Conservation (phyloP, 2,888 invertebrate genomes). For the Thera obeliscata region DNA sequence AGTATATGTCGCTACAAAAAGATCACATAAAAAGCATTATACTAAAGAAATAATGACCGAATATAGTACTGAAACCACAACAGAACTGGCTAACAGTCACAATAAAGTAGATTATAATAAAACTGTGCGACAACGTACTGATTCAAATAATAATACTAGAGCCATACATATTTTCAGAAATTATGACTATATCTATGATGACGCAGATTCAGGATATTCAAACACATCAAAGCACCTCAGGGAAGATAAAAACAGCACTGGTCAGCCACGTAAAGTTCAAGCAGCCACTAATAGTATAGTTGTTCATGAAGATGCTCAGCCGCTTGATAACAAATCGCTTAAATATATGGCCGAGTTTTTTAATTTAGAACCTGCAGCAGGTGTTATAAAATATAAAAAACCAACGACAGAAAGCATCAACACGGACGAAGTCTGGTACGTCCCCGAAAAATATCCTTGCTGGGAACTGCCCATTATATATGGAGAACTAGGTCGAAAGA, state of each 20-base stretch:
- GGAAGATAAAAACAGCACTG: constrained; percentile 3
- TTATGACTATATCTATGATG: constrained; percentile 54
- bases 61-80: constrained; percentile 16
- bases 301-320: constrained; percentile 25
- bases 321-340: constrained; percentile 37
- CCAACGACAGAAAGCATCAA: constrained; percentile 6
- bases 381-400: constrained; percentile 35
- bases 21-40: constrained; percentile 2
- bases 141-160: constrained; percentile 10
- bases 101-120: not conserved
- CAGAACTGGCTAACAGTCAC: constrained; percentile 3
- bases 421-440: constrained; percentile 60
- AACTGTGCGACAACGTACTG: constrained; percentile 4
- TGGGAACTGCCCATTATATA: constrained; percentile 72
- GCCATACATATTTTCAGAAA: constrained; percentile 45
- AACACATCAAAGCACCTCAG: constrained; percentile 7
- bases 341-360: constrained; percentile 56
- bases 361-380: constrained; percentile 62
- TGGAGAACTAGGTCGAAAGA: constrained; percentile 55
- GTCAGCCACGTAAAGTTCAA: not conserved
- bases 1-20: constrained; percentile 19
- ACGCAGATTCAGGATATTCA: constrained; percentile 12
- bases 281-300: not conserved
- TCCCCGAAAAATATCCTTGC: constrained; percentile 68
- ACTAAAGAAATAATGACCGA: not conserved